These are phyloP conservation scores for Trichonephila inaurata DNA, from an alignment of 1,140 invertebrate genomes.

Conservation along the genomic window DNA sequence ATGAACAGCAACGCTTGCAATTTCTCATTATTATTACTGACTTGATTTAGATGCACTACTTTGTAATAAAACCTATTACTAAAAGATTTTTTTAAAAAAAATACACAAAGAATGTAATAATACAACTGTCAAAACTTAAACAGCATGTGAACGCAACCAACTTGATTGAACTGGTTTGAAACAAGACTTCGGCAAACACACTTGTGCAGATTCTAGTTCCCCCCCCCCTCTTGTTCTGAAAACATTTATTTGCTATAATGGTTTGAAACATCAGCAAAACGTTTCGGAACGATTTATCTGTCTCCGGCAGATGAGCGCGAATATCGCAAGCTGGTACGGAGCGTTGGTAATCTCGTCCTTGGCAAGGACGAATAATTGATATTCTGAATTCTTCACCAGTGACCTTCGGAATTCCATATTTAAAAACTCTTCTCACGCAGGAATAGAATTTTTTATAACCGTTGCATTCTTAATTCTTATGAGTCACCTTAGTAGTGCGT, in stretches of 20 bases:
- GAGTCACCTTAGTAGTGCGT: neutral
- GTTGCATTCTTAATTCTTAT: neutral
- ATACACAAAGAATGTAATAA: no score
- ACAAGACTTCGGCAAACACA: neutral
- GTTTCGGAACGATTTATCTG: neutral
- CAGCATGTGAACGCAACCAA: neutral
- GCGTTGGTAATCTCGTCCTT: neutral
- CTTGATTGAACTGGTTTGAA: neutral
- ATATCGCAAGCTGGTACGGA: neutral
- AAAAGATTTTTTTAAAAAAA: no score
- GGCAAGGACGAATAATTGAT: neutral
- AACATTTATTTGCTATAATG: neutral
- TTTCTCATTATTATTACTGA: no score
- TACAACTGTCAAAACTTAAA: neutral
- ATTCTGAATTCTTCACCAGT: neutral
- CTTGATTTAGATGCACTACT: no score
- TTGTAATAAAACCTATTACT: no score
- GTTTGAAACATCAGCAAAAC: neutral
- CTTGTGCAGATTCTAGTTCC: neutral
- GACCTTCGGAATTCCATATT: neutral
- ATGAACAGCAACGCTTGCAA: no score
- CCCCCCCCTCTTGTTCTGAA: no score
- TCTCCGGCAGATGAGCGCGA: neutral
- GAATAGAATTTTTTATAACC: neutral
- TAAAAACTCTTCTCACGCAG: neutral